Evolutionary conservation across 2,888 invertebrate species (phyloP).

Genomic region (Imbricaverruca yamaguchii): DNA sequence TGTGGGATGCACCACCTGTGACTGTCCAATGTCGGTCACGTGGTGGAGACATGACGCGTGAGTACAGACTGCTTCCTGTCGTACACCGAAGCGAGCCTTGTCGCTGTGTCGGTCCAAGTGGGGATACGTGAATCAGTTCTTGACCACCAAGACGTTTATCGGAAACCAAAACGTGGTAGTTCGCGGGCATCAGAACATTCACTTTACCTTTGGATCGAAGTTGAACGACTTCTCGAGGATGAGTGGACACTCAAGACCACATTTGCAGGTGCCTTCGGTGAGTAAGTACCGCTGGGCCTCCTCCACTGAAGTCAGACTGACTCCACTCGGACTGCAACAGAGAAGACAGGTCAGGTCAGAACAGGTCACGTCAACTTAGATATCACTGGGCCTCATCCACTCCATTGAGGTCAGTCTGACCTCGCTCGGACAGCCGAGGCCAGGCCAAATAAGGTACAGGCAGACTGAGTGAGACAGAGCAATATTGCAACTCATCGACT

Average conservation of each 20-base stretch:
- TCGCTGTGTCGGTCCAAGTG: too few relatives aligned
- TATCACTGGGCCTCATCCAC: too few relatives aligned
- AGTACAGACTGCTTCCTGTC: too few relatives aligned
- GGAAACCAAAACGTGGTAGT: too few relatives aligned
- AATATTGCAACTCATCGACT: too few relatives aligned
- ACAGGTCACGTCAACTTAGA: not conserved
- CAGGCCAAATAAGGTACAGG: not conserved
- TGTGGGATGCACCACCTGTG: too few relatives aligned
- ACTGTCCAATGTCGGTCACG: too few relatives aligned
- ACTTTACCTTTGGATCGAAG: conserved; percentile 82
- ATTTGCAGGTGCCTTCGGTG: conserved; percentile 91
- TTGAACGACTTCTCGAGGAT: conserved; percentile 85
- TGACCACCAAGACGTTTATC: too few relatives aligned
- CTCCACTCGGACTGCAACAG: conserved; percentile 78
- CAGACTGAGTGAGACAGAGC: not conserved
- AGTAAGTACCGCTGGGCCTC: conserved; percentile 87
- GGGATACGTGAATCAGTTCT: too few relatives aligned
- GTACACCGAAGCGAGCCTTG: too few relatives aligned
- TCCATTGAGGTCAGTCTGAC: not conserved
- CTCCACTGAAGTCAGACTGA: conserved; percentile 72
- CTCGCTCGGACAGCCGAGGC: not conserved
- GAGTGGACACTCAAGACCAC: conserved; percentile 92
- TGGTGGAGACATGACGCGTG: too few relatives aligned
- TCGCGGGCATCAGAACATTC: too few relatives aligned
- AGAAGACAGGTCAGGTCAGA: not conserved